Percentiles rank a stretch among this genome's conserved stretches.
Evolutionary conservation across 2,113 vertebrate species (phyloP).

Genomic region (Callorhinus ursinus): DNA sequence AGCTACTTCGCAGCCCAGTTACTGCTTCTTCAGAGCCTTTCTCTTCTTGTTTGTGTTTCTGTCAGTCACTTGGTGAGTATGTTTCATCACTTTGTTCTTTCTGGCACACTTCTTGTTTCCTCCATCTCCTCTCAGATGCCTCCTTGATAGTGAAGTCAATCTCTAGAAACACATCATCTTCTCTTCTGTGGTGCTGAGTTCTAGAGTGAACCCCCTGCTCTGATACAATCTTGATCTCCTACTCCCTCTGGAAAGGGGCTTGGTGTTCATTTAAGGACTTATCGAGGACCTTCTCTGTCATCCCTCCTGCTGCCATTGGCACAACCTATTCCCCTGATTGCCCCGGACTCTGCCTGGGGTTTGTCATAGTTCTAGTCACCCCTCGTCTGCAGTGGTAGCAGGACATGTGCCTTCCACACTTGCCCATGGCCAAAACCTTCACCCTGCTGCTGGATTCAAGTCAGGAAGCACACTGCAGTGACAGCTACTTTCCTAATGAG

Average conservation of each 20-base stretch:
- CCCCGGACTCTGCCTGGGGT: background rate
- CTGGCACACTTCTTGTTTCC: background rate
- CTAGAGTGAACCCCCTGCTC: background rate
- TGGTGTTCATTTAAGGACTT: background rate
- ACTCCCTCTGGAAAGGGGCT: constrained; percentile 33
- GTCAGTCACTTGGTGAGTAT: background rate
- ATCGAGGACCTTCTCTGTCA: background rate
- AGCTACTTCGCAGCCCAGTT: background rate
- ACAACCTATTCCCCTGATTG: background rate
- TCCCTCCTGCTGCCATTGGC: background rate
- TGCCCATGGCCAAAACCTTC: constrained; percentile 12
- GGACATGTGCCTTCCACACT: background rate
- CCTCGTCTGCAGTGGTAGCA: background rate
- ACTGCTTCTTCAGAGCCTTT: background rate
- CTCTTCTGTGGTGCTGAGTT: background rate
- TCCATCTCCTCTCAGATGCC: background rate
- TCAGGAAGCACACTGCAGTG: background rate
- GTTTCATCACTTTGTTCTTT: background rate
- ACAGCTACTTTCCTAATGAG: constrained; percentile 2
- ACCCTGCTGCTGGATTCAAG: background rate
- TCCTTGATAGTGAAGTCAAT: background rate
- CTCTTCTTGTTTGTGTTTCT: background rate
- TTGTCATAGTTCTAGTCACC: accelerated
- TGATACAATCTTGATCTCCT: background rate
- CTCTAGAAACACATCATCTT: background rate